A percentile compares a stretch with the other conserved stretches of the same genome.
Conservation (phyloP, 2,888 invertebrate genomes). For the Oeneis ivallda region DNA sequence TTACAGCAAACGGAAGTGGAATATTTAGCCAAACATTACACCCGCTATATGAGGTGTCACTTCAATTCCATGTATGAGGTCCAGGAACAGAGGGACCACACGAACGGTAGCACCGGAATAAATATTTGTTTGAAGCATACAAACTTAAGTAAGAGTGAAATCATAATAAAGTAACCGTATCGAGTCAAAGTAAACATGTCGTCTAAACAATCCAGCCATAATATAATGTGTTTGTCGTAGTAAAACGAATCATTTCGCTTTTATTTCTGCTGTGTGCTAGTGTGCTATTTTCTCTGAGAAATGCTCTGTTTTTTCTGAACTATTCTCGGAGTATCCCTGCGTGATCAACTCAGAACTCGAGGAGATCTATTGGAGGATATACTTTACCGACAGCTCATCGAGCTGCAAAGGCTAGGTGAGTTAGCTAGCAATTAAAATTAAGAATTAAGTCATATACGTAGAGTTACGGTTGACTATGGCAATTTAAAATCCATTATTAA, state of each 20-base stretch:
- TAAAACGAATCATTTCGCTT: neutral
- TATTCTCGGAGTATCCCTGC: too few relatives aligned
- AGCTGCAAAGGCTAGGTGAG: too few relatives aligned
- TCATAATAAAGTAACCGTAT: slow-evolving; percentile 20
- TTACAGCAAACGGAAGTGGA: slow-evolving; percentile 35
- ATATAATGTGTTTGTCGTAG: neutral
- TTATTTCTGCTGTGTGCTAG: too few relatives aligned
- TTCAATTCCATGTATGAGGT: slow-evolving; percentile 29
- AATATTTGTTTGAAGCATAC: slow-evolving; percentile 30
- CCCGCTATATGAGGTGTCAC: slow-evolving; percentile 31
- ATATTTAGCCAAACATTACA: slow-evolving; percentile 36
- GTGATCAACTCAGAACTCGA: too few relatives aligned
- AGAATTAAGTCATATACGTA: too few relatives aligned
- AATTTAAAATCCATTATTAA: neutral
- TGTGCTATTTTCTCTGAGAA: neutral
- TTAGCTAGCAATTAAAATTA: too few relatives aligned
- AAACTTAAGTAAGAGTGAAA: slow-evolving; percentile 19
- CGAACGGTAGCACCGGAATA: slow-evolving; percentile 28
- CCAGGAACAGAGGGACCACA: slow-evolving; percentile 32
- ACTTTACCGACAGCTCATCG: too few relatives aligned
- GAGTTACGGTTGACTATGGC: too few relatives aligned
- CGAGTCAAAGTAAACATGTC: slow-evolving; percentile 12
- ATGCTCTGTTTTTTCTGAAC: too few relatives aligned
- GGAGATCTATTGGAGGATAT: too few relatives aligned
- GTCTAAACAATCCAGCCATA: neutral